Conservation (phyloP, 2,797 vertebrate species). For the Lophotriccus pileatus region DNA sequence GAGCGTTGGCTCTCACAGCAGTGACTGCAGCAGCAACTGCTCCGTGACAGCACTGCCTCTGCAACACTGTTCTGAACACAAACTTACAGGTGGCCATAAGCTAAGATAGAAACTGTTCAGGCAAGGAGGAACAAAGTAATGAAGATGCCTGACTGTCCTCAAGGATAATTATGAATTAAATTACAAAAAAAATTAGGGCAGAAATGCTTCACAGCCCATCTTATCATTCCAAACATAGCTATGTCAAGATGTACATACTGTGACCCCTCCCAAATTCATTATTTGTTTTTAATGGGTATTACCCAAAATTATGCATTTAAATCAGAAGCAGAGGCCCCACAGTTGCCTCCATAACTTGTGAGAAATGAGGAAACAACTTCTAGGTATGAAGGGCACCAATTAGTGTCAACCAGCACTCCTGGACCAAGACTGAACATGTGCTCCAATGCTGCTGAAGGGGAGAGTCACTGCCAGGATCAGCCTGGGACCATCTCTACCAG, state of each 20-base stretch:
- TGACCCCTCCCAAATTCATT: background rate
- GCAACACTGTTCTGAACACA: background rate
- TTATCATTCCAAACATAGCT: background rate
- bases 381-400: background rate
- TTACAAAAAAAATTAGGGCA: background rate
- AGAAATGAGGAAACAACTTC: background rate
- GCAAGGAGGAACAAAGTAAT: background rate
- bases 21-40: conserved; percentile 10
- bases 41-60: background rate
- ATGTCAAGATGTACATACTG: background rate
- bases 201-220: background rate
- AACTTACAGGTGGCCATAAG: background rate
- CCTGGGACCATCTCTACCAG: background rate
- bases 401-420: background rate
- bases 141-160: background rate
- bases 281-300: background rate
- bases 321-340: background rate
- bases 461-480: background rate
- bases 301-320: background rate
- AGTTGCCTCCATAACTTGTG: background rate
- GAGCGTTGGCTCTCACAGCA: background rate
- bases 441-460: background rate
- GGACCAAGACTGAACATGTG: background rate
- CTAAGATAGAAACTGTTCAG: background rate
- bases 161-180: background rate